phyloP scores from a whole-genome alignment of 2,888 invertebrate genomes.

The Ptychoptera albimana region DNA sequence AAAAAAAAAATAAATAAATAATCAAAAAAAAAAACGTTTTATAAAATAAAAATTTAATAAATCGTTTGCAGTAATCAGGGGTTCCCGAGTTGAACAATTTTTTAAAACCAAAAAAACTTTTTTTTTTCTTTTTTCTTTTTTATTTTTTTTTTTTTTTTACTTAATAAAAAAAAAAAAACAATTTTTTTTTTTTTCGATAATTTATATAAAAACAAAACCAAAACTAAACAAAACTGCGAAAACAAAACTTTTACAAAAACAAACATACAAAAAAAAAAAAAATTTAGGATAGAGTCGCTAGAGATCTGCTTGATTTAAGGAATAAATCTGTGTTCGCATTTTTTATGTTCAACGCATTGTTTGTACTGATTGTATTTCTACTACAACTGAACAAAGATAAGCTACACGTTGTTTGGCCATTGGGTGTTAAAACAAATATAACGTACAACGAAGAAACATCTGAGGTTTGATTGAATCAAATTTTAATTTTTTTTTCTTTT shows the following conservation, averaged over 20 bases:
- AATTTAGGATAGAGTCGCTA: conserved; percentile 68
- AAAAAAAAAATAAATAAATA: too few relatives aligned
- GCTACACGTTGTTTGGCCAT: conserved; percentile 94
- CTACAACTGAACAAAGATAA: conserved; percentile 98
- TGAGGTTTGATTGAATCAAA: conserved; percentile 45
- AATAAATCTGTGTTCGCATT: conserved; percentile 96
- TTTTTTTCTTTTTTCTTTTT: conserved; percentile 11
- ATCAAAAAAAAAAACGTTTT: too few relatives aligned
- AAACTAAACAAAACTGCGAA: conserved; percentile 4
- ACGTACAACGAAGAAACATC: conserved; percentile 84
- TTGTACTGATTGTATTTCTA: conserved; percentile 96
- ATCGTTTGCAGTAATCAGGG: background rate
- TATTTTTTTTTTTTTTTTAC: conserved; percentile 1
- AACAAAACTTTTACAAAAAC: conserved; percentile 1
- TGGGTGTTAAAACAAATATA: conserved; percentile 88
- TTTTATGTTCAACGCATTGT: conserved; percentile 99
- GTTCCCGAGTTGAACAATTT: conserved; percentile 10
- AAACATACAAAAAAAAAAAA: conserved; percentile 3
- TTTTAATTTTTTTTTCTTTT: conserved; percentile 13
- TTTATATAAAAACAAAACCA: conserved; percentile 4
- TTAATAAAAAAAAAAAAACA: too few relatives aligned
- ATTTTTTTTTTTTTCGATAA: conserved; percentile 11
- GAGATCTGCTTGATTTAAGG: conserved; percentile 83
- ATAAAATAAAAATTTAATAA: too few relatives aligned
- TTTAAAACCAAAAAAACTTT: too few relatives aligned